Conservation (phyloP, 2,888 invertebrate genomes). For the Dynastes grantii region DNA sequence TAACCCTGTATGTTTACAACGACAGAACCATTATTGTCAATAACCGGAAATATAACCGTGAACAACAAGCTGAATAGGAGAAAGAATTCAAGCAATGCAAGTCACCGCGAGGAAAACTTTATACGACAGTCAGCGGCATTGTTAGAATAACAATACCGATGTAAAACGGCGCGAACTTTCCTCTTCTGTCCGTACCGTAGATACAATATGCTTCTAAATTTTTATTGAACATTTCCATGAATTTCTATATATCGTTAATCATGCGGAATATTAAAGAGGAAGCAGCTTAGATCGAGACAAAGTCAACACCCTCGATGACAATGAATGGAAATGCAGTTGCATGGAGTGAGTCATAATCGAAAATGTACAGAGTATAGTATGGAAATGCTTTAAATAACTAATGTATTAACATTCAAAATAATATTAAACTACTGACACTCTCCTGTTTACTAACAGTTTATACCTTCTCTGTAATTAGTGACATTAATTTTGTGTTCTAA, state of each 20-base stretch:
- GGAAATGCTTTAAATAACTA: no score
- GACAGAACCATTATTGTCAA: neutral
- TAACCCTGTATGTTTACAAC: neutral
- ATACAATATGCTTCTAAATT: slow-evolving; percentile 1
- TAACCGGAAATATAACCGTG: slow-evolving; percentile 10
- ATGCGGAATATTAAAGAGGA: slow-evolving; percentile 34
- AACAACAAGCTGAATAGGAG: slow-evolving; percentile 1
- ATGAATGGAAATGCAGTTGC: no score
- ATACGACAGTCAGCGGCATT: neutral
- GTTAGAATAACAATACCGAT: slow-evolving; percentile 1
- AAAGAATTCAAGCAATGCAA: neutral
- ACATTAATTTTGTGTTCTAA: no score
- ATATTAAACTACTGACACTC: no score
- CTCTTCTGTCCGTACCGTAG: slow-evolving; percentile 4
- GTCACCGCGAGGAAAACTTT: slow-evolving; percentile 6
- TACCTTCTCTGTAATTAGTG: no score
- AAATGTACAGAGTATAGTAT: no score
- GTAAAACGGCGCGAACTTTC: neutral
- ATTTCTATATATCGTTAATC: slow-evolving; percentile 30
- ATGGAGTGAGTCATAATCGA: no score
- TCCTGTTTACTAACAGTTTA: no score
- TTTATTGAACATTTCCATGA: slow-evolving; percentile 25
- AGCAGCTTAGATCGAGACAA: slow-evolving; percentile 23
- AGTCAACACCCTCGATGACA: slow-evolving; percentile 7
- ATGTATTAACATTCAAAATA: no score